These are phyloP conservation scores for Takifugu rubripes DNA, from an alignment of 2,797 vertebrate genomes.

Conservation along the genomic window DNA sequence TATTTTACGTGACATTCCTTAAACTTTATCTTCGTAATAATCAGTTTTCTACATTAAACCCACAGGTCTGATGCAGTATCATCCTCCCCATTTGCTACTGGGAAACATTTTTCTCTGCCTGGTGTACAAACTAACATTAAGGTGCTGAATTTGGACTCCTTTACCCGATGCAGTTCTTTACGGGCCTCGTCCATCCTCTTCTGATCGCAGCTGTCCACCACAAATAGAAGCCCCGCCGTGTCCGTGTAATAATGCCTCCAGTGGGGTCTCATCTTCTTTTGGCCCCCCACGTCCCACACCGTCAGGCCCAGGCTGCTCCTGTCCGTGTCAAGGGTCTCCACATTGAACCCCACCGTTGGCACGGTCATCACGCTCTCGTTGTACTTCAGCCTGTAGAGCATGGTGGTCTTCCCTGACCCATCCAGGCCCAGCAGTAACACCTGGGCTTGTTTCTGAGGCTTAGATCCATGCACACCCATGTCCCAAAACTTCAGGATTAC, in stretches of 20 bases:
- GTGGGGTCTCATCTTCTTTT: slow-evolving; percentile 79
- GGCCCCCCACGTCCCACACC: slow-evolving; percentile 92
- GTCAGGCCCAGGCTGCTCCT: slow-evolving; percentile 70
- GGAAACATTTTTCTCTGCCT: too few relatives aligned
- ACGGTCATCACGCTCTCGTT: slow-evolving; percentile 78
- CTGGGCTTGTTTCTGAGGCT: slow-evolving; percentile 68
- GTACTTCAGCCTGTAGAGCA: slow-evolving; percentile 87
- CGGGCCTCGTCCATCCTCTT: slow-evolving; percentile 77
- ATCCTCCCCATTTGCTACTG: too few relatives aligned
- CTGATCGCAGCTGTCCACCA: slow-evolving; percentile 82
- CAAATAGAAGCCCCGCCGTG: slow-evolving; percentile 79
- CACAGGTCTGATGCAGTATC: too few relatives aligned
- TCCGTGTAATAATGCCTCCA: slow-evolving; percentile 84
- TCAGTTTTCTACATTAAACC: too few relatives aligned
- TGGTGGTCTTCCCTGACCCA: slow-evolving; percentile 84
- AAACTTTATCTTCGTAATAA: too few relatives aligned
- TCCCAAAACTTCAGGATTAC: slow-evolving; percentile 1
- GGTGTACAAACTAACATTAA: too few relatives aligned
- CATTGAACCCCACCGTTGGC: slow-evolving; percentile 88
- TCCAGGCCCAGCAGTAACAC: slow-evolving; percentile 88
- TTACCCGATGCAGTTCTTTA: slow-evolving; percentile 78
- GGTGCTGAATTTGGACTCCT: too few relatives aligned
- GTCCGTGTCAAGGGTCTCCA: slow-evolving; percentile 82
- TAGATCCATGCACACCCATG: slow-evolving; percentile 82
- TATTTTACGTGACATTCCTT: too few relatives aligned